Percentiles rank a stretch among this genome's conserved stretches.
These are phyloP conservation scores for Sinocyclocheilus maitianheensis DNA, from an alignment of 2,113 vertebrate species.

Conservation along the genomic window DNA sequence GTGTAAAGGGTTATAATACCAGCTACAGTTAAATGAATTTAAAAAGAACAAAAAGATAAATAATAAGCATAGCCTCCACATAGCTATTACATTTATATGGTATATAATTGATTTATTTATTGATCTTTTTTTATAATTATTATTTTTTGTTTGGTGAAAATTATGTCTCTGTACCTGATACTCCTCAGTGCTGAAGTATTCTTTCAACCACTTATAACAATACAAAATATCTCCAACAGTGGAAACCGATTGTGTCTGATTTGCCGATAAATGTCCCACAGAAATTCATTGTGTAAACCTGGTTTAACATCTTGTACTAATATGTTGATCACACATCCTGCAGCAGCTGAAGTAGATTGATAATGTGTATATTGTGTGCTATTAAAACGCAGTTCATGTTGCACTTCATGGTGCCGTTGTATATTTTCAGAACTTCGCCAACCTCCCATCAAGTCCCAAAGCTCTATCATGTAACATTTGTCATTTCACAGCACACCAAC, in stretches of 20 bases:
- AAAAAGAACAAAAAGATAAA: constrained; percentile 61
- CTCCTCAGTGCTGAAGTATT: constrained; percentile 76
- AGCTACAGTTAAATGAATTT: constrained; percentile 72
- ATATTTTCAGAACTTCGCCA: constrained; percentile 63
- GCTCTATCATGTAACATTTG: neutral
- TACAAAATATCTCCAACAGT: constrained; percentile 73
- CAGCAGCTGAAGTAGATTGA: constrained; percentile 75
- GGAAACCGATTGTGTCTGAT: constrained; percentile 65
- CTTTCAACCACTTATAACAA: constrained; percentile 75
- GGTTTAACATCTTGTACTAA: constrained; percentile 65
- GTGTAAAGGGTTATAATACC: constrained; percentile 80
- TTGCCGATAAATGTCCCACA: constrained; percentile 63
- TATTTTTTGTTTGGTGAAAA: constrained; percentile 75
- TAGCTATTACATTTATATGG: constrained; percentile 82
- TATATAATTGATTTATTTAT: constrained; percentile 88
- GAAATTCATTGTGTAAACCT: constrained; percentile 63
- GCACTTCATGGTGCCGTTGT: constrained; percentile 65
- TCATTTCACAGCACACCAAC: neutral
- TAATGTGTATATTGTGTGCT: constrained; percentile 82
- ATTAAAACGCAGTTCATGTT: constrained; percentile 79
- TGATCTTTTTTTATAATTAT: constrained; percentile 72
- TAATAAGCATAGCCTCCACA: constrained; percentile 77
- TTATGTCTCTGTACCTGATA: constrained; percentile 74
- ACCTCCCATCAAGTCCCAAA: neutral
- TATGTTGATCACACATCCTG: constrained; percentile 75